Evolutionary conservation across 1,140 invertebrate species (phyloP).

Genomic region (Metopolophium dirhodum): DNA sequence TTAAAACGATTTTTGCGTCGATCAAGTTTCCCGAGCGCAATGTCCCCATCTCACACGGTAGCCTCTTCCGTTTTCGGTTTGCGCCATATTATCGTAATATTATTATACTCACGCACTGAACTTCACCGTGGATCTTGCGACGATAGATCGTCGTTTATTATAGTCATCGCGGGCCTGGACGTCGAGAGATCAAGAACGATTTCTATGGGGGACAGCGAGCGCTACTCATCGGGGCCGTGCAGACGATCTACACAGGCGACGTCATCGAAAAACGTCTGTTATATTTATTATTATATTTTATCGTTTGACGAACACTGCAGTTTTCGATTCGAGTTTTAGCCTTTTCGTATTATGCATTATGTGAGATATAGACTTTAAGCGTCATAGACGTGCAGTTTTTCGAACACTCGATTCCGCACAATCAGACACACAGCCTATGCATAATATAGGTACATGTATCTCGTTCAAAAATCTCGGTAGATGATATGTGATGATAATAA

Average conservation of each 20-base stretch:
- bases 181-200: neutral
- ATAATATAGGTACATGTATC: neutral
- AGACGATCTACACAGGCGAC: too few relatives aligned
- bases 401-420: neutral
- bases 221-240: too few relatives aligned
- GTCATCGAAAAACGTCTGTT: too few relatives aligned
- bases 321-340: neutral
- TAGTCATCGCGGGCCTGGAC: neutral
- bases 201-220: neutral
- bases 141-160: neutral
- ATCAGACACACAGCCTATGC: neutral
- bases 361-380: neutral
- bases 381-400: neutral
- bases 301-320: neutral
- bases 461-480: neutral
- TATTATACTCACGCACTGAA: neutral
- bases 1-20: slow-evolving; percentile 4
- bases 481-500: neutral
- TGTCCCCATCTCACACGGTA: neutral
- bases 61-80: neutral
- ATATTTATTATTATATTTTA: too few relatives aligned
- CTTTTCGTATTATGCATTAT: neutral
- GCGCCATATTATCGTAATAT: neutral
- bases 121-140: neutral
- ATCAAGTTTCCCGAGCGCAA: neutral